Conservation (phyloP, 1,140 invertebrate species). For the Argopecten irradians region DNA sequence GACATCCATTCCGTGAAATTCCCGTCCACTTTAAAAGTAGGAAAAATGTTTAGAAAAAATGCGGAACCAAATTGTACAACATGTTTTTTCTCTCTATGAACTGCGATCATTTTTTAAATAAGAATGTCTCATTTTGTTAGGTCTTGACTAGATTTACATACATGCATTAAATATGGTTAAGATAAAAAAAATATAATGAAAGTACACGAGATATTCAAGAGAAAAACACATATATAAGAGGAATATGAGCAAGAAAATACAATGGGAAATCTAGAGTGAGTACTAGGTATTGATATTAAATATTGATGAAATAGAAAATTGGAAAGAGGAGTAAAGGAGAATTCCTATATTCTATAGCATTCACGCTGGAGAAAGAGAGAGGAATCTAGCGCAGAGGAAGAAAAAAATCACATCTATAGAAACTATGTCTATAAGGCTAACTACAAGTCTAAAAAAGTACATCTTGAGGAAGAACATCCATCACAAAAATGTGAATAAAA, state of each 20-base stretch:
- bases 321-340: not conserved
- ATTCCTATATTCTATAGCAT: not conserved
- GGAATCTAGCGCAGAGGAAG: not conserved
- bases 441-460: not conserved
- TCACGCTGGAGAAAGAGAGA: not conserved
- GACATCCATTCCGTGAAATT: slow-evolving; percentile 78
- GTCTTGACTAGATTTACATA: too few species aligned
- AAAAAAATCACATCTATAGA: not conserved
- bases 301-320: not conserved
- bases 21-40: slow-evolving; percentile 64
- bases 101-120: too few species aligned
- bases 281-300: too few species aligned
- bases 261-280: too few species aligned
- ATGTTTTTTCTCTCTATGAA: too few species aligned
- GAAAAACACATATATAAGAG: too few species aligned
- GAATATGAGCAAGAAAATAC: too few species aligned
- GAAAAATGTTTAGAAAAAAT: not conserved
- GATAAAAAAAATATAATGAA: too few species aligned
- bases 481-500: too few species aligned
- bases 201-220: too few species aligned
- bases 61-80: not conserved
- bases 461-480: not conserved
- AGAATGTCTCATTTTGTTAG: too few species aligned
- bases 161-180: too few species aligned
- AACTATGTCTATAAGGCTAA: not conserved